Evolutionary conservation across 2,797 vertebrate species (phyloP).

Genomic region (Acrocephalus scirpaceus): DNA sequence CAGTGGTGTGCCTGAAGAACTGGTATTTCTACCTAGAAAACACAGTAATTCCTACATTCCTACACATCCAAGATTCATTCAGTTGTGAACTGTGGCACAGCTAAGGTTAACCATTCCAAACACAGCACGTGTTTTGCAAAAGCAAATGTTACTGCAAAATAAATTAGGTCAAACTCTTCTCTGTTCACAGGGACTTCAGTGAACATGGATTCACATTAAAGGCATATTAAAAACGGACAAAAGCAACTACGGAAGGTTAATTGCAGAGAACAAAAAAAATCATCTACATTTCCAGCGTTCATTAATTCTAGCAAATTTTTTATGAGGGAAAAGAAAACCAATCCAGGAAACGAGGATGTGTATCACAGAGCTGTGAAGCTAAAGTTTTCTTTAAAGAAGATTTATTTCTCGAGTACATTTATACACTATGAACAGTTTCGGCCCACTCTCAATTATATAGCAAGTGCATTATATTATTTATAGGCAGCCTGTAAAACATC

Average conservation of each 20-base stretch:
- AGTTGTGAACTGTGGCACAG: not conserved
- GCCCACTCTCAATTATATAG: not conserved
- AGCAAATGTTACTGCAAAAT: not conserved
- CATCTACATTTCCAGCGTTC: not conserved
- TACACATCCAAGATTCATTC: not conserved
- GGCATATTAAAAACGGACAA: not conserved
- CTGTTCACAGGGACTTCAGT: not conserved
- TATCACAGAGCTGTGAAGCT: not conserved
- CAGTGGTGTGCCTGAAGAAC: not conserved
- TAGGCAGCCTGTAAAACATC: conserved; percentile 12
- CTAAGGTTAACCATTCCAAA: not conserved
- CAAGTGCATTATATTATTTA: conserved; percentile 20
- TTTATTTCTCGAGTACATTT: conserved; percentile 5
- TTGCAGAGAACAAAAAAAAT: not conserved
- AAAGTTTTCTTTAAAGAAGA: conserved; percentile 9
- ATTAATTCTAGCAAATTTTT: not conserved
- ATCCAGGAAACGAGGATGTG: not conserved
- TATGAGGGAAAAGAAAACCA: not conserved
- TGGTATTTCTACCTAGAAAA: not conserved
- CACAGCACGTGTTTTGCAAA: not conserved
- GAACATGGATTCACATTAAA: not conserved
- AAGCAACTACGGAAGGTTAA: not conserved
- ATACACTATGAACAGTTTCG: not conserved
- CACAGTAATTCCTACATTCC: not conserved
- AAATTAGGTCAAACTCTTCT: not conserved